Conservation (phyloP, 2,797 vertebrate genomes). For the Threskiornis aethiopicus region DNA sequence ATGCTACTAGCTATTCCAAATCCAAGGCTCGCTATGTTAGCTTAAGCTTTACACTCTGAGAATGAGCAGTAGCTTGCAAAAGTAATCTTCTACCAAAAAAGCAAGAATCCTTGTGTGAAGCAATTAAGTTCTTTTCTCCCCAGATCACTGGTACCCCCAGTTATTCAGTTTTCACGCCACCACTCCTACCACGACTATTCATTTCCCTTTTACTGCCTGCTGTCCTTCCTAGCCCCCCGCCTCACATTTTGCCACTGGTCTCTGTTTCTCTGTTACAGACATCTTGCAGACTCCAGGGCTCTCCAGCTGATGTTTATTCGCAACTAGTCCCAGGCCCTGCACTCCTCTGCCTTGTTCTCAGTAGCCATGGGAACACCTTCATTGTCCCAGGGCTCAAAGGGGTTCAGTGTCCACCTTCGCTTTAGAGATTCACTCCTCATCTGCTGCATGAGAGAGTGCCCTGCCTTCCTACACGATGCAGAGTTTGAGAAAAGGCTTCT, state of each 20-base stretch:
- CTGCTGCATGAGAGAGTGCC: not conserved
- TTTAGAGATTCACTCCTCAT: conserved; percentile 37
- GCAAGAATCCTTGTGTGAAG: not conserved
- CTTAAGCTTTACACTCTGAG: not conserved
- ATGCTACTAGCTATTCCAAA: not conserved
- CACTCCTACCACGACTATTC: not conserved
- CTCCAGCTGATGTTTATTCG: conserved; percentile 28
- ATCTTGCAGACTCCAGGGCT: not conserved
- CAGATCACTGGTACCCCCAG: not conserved
- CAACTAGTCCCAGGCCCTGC: not conserved
- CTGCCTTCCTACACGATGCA: not conserved
- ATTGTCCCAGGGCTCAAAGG: not conserved
- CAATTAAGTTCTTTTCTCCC: not conserved
- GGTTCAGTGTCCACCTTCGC: conserved; percentile 26
- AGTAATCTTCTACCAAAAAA: not conserved
- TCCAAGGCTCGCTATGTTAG: not conserved
- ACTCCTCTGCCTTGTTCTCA: conserved; percentile 23
- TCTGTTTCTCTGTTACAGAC: not conserved
- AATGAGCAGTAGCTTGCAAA: not conserved
- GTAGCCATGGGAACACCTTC: conserved; percentile 53
- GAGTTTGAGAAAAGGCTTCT: not conserved
- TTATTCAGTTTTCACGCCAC: not conserved
- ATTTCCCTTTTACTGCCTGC: not conserved
- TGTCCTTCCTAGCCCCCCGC: not conserved
- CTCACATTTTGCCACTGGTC: not conserved